phyloP scores from a whole-genome alignment of 2,888 invertebrate genomes.

The Agrochola macilenta region DNA sequence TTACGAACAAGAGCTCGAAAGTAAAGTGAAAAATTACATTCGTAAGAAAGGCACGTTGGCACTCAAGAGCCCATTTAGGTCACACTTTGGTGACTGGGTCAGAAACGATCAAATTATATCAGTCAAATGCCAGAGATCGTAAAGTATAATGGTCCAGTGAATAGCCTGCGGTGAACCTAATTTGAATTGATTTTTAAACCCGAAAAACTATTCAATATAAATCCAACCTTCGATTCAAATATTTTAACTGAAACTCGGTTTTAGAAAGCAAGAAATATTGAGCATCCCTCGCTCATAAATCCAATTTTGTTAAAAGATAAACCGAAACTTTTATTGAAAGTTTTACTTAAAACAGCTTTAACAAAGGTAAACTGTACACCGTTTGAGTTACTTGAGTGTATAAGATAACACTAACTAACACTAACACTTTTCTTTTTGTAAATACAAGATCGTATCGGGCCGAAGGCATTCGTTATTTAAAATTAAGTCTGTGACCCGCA shows the following conservation, averaged over 20 bases:
- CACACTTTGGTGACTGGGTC: not conserved
- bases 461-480: not conserved
- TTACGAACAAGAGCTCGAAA: not conserved
- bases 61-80: not conserved
- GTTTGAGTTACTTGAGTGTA: slow-evolving; percentile 18
- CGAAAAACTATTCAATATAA: not conserved
- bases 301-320: slow-evolving; percentile 21
- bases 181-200: not conserved
- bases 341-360: slow-evolving; percentile 31
- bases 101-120: slow-evolving; percentile 25
- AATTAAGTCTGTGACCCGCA: not conserved
- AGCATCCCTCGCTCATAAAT: not conserved
- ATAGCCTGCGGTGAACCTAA: not conserved
- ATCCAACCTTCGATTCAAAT: slow-evolving; percentile 1
- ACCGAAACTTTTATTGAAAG: slow-evolving; percentile 25
- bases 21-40: not conserved
- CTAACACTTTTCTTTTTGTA: slow-evolving; percentile 11
- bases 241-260: slow-evolving; percentile 9
- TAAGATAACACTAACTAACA: slow-evolving; percentile 36
- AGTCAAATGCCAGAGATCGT: slow-evolving; percentile 5
- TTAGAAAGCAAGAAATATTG: slow-evolving; percentile 28
- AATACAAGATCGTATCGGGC: not conserved
- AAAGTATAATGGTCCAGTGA: slow-evolving; percentile 12
- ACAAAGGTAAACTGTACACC: slow-evolving; percentile 7
- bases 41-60: not conserved